Conservation (phyloP, 1,140 invertebrate species). For the Drosophila punjabiensis region DNA sequence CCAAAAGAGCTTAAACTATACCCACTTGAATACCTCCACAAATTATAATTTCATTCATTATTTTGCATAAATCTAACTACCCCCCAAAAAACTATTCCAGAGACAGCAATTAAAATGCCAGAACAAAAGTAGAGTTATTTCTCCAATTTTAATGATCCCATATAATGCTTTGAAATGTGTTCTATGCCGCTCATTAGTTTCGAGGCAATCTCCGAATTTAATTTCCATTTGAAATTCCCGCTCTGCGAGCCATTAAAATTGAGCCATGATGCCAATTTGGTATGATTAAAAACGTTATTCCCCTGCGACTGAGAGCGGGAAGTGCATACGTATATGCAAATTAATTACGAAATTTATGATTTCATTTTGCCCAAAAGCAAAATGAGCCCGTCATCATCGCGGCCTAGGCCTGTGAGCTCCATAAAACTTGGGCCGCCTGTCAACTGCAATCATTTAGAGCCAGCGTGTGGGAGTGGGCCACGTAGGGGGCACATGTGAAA, state of each 20-base stretch:
- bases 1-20: not conserved
- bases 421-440: conserved; percentile 61
- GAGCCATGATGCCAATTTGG: conserved; percentile 78
- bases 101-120: conserved; percentile 54
- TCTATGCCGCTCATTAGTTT: conserved; percentile 58
- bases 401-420: conserved; percentile 53
- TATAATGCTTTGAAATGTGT: conserved; percentile 43
- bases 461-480: not conserved
- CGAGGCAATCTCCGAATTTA: conserved; percentile 47
- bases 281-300: conserved; percentile 45
- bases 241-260: conserved; percentile 66
- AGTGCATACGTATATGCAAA: conserved; percentile 59
- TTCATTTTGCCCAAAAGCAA: conserved; percentile 62
- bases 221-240: conserved; percentile 59
- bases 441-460: conserved; percentile 45
- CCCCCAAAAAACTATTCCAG: conserved; percentile 28
- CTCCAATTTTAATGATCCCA: conserved; percentile 59
- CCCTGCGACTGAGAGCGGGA: conserved; percentile 5
- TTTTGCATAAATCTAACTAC: not conserved
- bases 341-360: conserved; percentile 83
- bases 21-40: not conserved
- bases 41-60: conserved; percentile 10
- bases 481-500: conserved; percentile 67
- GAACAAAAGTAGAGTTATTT: conserved; percentile 47
- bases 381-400: conserved; percentile 26